Evolutionary conservation across 2,888 invertebrate species (phyloP), one percentile per base, ranked within the genome.

Genomic region (Erynnis tages): DNA sequence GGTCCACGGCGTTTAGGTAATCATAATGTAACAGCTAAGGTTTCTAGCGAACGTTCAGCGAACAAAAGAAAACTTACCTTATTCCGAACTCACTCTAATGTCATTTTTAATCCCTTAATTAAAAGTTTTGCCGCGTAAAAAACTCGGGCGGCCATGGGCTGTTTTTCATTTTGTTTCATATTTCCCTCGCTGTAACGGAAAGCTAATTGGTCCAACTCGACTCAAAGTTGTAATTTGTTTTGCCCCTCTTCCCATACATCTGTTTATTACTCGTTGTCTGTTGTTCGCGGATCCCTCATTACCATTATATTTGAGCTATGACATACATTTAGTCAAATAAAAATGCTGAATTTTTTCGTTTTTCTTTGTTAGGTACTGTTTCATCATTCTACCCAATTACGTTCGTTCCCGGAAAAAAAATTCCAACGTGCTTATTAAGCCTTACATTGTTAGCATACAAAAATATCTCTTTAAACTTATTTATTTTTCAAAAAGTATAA

Each of bases 41-140:
- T 65, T 74, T 71, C 71, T 68, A 60, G 59, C 57, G 55, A 68
- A 71, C 66, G 72, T 67, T 61, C 62, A 45, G 59, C 61, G 66
- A 76, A 85, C 79, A 29, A 83, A 84, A 77, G 70, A 71, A 76
- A 82, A 81, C 76, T 80, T 79, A 78, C 78, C 76, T 77, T 82
- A 79, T 80, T 78, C 68, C 78, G 64, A 83, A 77, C 84, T 82
- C 76, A 69, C 73, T 83, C 72, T 84, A 83, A 86, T 88, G 85
- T 84, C 87, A 87, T 85, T 86, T 88, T 87, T 87, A 85, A 87
- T 85, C 83, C 87, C 82, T 85, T 89, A 87, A 87, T 88, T 89
- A 88, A 89, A 88, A 88, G 82, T 88, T 88, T 76, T 65, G 58
- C 74, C 62, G 69, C 72, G 75, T 74, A 82, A 82, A 80, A 83